Evolutionary conservation across 2,888 invertebrate species (phyloP), one percentile per base, ranked within the genome.

Genomic region (Theodoxus fluviatilis): DNA sequence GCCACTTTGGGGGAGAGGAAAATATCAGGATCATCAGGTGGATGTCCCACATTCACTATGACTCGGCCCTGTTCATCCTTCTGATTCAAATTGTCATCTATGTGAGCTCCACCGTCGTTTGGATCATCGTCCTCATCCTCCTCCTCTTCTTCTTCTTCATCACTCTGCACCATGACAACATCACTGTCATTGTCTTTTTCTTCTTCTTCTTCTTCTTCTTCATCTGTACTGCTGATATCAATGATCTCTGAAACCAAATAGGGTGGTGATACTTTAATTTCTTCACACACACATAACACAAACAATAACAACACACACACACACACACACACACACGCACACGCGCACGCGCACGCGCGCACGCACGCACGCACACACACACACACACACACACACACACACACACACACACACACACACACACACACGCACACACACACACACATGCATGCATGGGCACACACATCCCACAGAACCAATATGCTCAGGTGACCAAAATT

Each of bases 51-150:
- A 87, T 98, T 98, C 67, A 98, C 93, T 74, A 95, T 89, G 18
- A 98, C 96, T 31, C 95, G 90, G 0, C 98, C 98, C 84, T 94
- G 92, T 75, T 94, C 94, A 87, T 98, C 96, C 0, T 94, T 94
- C 77, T 93, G 89, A 88, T 98, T 98, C 83, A 94, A 93, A 6
- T 92, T 89, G 87, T 98, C 98, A 84, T 96, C 96, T 4, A 95
- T 95, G 85, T 97, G 97, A 72, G 81, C 81, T 57, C 94, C 96
- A 76, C 95, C 95, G 86, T 96, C 96, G 75, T 93, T 91, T 1
- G 94, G 93, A 89, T 97, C 97, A 76, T 94, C 94, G 88, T 96
- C 95, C 75, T 94, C 94, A n/a, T 90, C 90, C 61, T 90, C 90
- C 78, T 83, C 82, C 4, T 82, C 82, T 25, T 73, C 71, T 55